Conservation (phyloP, 2,888 invertebrate genomes). For the Sericinus montela region DNA sequence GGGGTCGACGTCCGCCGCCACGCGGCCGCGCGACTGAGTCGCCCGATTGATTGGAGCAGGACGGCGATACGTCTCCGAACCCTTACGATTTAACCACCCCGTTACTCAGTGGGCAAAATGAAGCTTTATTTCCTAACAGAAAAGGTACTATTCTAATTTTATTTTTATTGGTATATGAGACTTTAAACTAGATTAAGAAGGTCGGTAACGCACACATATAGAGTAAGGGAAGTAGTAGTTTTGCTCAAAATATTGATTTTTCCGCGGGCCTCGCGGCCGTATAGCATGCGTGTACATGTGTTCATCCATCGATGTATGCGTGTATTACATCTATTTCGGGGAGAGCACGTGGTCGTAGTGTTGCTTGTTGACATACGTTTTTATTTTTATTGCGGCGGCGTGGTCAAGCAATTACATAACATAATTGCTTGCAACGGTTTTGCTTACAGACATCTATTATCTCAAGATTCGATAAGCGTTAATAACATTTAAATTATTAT, state of each 20-base stretch:
- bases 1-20: constrained; percentile 74
- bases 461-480: too few relatives aligned
- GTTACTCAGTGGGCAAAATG: constrained; percentile 45
- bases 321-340: constrained; percentile 68
- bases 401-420: constrained; percentile 61
- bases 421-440: constrained; percentile 40
- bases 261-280: constrained; percentile 62
- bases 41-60: constrained; percentile 75
- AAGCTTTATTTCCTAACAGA: constrained; percentile 50
- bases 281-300: constrained; percentile 33
- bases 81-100: constrained; percentile 68
- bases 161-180: constrained; percentile 30
- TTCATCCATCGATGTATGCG: constrained; percentile 38
- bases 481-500: too few relatives aligned
- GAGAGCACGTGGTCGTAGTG: constrained; percentile 74
- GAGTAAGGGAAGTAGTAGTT: constrained; percentile 69
- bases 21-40: constrained; percentile 65
- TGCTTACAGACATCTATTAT: background rate
- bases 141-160: constrained; percentile 58
- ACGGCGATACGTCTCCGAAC: constrained; percentile 55
- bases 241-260: constrained; percentile 80
- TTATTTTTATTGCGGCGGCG: constrained; percentile 64
- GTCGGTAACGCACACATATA: constrained; percentile 57
- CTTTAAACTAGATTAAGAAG: constrained; percentile 36
- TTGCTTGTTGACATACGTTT: constrained; percentile 75